These are phyloP conservation scores for Andrena trimmerana DNA, from an alignment of 2,888 invertebrate genomes.

Conservation along the genomic window DNA sequence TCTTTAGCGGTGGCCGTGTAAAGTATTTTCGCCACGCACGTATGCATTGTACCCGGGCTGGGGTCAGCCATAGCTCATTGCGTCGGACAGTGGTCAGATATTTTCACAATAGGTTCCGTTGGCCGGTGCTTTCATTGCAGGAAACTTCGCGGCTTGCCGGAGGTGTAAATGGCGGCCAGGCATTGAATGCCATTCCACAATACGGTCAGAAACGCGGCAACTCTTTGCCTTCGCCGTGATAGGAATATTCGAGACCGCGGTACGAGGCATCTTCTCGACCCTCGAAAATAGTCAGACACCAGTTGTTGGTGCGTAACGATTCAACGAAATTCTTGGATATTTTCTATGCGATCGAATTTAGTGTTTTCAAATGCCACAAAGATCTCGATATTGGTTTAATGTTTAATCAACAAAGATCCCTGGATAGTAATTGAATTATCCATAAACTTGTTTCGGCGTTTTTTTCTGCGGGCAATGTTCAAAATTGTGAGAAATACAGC, in stretches of 20 bases:
- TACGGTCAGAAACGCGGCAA: slow-evolving; percentile 78
- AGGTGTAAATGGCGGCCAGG: slow-evolving; percentile 80
- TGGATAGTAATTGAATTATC: not conserved
- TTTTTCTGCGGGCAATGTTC: no score
- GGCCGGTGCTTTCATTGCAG: slow-evolving; percentile 81
- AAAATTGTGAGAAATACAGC: no score
- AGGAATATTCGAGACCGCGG: slow-evolving; percentile 55
- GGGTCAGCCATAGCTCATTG: slow-evolving; percentile 79
- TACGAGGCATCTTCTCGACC: slow-evolving; percentile 38
- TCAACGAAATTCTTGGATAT: slow-evolving; percentile 17
- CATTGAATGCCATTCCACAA: slow-evolving; percentile 81
- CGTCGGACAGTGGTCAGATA: slow-evolving; percentile 83
- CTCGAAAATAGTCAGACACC: slow-evolving; percentile 42
- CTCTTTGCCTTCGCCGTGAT: slow-evolving; percentile 66
- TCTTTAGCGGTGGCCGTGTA: slow-evolving; percentile 64
- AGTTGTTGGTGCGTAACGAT: slow-evolving; percentile 4
- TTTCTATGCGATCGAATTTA: not conserved
- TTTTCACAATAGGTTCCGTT: slow-evolving; percentile 83
- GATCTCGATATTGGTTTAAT: not conserved
- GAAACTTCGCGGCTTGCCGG: slow-evolving; percentile 81
- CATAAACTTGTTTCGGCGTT: no score
- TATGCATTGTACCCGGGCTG: slow-evolving; percentile 64
- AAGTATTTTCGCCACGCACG: slow-evolving; percentile 69
- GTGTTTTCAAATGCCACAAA: not conserved
- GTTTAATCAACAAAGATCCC: not conserved